Evolutionary conservation across 1,140 invertebrate species (phyloP), one percentile per base, ranked within the genome.

Genomic region (Solenopsis fugax): DNA sequence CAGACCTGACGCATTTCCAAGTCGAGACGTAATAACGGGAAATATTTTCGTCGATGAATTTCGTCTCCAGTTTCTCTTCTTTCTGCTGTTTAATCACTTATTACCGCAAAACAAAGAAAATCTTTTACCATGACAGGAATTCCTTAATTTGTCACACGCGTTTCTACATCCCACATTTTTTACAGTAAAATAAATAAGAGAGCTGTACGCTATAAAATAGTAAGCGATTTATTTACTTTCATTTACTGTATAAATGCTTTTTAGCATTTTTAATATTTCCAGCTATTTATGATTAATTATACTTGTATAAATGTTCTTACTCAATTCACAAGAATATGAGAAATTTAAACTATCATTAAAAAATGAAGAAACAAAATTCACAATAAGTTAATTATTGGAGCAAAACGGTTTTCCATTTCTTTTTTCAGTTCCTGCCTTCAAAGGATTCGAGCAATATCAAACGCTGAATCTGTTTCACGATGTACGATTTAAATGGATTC

Each of bases 1-100:
- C 91, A 88, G 69, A 89, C 88, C 73, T 90, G 91, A 91, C 91
- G 85, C 88, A 82, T 86, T 89, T 73, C 89, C 88, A 80, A 89
- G 76, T 37, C 5, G 12, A 48, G 41, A 41, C 54, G 10, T 37
- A n/a, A 78, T 50, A 13, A 34, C 6, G 29, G 7, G 6, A 50
- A 65, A 67, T 52, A 67, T 52, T 67, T 65, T 84, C 73, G 89
- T 86, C 78, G 60, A n/a, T 84, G 87, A 91, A 65, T 87, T 87
- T 77, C 69, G 65, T 88, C 82, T 37, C 13, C 48, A 29, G 5
- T 37, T 37, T 58, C 73, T 67, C 29, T 18, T 21, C 12, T 37
- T 54, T 13, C 2, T 7, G 29, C 4, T 21, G 10, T 69, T 81
- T 56, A 5, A n/a, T 0, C 48, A 41, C 13, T 54, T 41, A 34